Conservation (phyloP, 35 echinoderm and acorn worm species). For the Eucidaris tribuloides region DNA sequence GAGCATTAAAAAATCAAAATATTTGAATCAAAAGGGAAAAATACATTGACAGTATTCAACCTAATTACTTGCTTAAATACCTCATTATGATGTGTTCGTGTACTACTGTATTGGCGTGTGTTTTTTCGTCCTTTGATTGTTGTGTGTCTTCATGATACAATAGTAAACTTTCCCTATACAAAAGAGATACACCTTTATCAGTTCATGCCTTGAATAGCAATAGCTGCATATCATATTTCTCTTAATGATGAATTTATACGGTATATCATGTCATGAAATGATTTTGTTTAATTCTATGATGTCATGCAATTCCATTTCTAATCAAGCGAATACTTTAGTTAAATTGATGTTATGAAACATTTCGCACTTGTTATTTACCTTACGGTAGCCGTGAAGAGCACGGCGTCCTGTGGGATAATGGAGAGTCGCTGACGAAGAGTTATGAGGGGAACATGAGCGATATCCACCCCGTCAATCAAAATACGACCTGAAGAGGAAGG, state of each 20-base stretch:
- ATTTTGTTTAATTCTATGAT: not conserved
- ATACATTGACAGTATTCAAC: too few relatives aligned
- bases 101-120: too few relatives aligned
- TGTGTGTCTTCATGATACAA: too few relatives aligned
- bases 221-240: not conserved
- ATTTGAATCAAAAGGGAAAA: too few relatives aligned
- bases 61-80: too few relatives aligned
- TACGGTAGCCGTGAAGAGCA: constrained; percentile 65
- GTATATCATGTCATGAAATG: not conserved
- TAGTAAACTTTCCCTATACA: too few relatives aligned
- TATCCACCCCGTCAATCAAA: constrained; percentile 58
- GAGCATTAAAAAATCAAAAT: too few relatives aligned
- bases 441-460: constrained; percentile 45
- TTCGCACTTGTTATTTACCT: constrained; percentile 20
- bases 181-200: too few relatives aligned
- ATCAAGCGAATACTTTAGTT: not conserved
- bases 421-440: constrained; percentile 39
- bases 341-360: not conserved
- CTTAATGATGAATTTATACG: not conserved
- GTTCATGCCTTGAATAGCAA: too few relatives aligned
- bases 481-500: constrained; percentile 25
- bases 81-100: too few relatives aligned
- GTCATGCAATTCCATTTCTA: not conserved
- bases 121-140: too few relatives aligned
- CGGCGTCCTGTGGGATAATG: constrained; percentile 68